Evolutionary conservation across 2,113 vertebrate species (phyloP), one percentile per base, ranked within the genome.

Genomic region (Astur gentilis): DNA sequence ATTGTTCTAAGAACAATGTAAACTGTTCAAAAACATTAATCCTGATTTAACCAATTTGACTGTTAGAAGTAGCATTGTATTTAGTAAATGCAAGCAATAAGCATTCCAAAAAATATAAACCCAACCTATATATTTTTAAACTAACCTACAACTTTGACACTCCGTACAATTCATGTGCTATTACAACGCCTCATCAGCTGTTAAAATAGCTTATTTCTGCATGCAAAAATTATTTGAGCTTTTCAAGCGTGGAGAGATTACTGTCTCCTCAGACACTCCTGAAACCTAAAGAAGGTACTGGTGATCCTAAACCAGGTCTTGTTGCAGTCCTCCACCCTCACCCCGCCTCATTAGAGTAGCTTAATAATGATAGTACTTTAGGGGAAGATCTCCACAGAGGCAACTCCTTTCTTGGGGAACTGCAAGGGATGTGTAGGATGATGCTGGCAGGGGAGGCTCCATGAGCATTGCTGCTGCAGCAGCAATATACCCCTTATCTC

Each of bases 401-500:
- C 4, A 38, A 12, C 8, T 18, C 19, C 27, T 38, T 47, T 22
- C 32, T 6, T 5, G 26, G 65, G 60, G 54, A n/a, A 27, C 9
- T 4, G 10, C 27, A n/a, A 42, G 64, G 73, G 22, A 34, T 13
- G 62, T 6, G 52, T 3, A 21, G 8, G 88, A 16, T 9, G 66
- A 7, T 66, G 78, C 42, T 58, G 54, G 58, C 26, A n/a, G 38
- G 55, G 58, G 38, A 58, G 15, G 66, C 11, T 20, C 21, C 1
- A 7, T 0, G 5, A 47, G 34, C 10, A 3, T 0, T 20, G 42
- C 15, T 25, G 55, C 66, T 12, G 21, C 49, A 9, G 10, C 34
- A 45, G 32, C 8, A 32, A 29, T 0, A 3, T 4, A 29, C 29
- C 57, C 7, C 64, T 62, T n/a, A n/a, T 61, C 82, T 50, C 32